Evolutionary conservation across 2,888 invertebrate species (phyloP).

Genomic region (Drosophila peninsularis): DNA sequence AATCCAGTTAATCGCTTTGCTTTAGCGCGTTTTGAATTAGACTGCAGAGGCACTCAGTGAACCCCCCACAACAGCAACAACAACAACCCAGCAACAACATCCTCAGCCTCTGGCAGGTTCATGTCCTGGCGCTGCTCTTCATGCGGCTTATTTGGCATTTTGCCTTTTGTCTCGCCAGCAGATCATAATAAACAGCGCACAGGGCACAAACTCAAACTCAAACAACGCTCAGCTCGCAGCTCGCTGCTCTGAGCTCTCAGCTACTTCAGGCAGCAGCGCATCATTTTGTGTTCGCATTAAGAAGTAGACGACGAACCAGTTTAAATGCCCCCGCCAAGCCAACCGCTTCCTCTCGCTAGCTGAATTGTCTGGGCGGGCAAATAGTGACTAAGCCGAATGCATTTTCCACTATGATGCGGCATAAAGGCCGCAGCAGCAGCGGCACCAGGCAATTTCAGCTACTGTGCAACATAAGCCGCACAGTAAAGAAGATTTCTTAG

Average conservation of each 20-base stretch:
- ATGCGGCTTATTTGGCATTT: constrained; percentile 72
- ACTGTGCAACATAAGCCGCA: constrained; percentile 53
- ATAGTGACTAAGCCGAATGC: constrained; percentile 74
- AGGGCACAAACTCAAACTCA: constrained; percentile 32
- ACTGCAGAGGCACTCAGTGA: constrained; percentile 20
- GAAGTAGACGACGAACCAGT: constrained; percentile 44
- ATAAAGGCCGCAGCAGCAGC: constrained; percentile 30
- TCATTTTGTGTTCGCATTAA: constrained; percentile 36
- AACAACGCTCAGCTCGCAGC: constrained; percentile 17
- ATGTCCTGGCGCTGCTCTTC: constrained; percentile 44
- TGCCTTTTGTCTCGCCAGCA: constrained; percentile 58
- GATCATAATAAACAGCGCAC: constrained; percentile 62
- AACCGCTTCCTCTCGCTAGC: constrained; percentile 8
- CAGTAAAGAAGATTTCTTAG: constrained; percentile 40
- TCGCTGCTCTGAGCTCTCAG: constrained; percentile 1
- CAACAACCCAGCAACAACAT: not conserved
- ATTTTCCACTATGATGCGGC: constrained; percentile 38
- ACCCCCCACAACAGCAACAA: not conserved
- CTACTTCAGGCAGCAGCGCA: constrained; percentile 5
- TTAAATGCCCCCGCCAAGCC: constrained; percentile 14
- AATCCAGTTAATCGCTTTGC: constrained; percentile 61
- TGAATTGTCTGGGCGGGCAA: constrained; percentile 44
- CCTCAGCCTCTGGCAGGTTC: constrained; percentile 24
- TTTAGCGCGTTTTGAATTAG: constrained; percentile 44
- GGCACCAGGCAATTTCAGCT: constrained; percentile 45